Evolutionary conservation across 2,797 vertebrate genomes (phyloP).

Genomic region (Adrianichthys oophorus): DNA sequence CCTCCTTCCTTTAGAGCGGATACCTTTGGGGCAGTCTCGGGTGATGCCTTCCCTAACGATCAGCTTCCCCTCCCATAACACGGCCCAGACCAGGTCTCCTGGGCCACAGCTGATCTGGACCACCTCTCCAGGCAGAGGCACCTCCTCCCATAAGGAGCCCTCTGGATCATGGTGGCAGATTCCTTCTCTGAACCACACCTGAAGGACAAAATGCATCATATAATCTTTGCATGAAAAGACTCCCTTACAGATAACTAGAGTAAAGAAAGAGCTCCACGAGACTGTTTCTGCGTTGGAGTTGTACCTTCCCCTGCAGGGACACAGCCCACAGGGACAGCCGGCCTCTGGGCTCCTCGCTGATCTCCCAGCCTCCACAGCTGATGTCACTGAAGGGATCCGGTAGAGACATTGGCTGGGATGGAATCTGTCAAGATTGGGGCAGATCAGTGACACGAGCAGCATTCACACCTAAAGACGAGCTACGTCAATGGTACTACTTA

Average conservation of each 20-base stretch:
- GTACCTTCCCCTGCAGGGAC: constrained; percentile 93
- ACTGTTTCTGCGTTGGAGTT: neutral
- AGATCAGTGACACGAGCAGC: neutral
- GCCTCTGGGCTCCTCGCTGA: constrained; percentile 89
- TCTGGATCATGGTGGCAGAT: constrained; percentile 90
- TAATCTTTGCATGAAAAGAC: neutral
- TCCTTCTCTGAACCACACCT: constrained; percentile 94
- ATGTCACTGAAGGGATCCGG: constrained; percentile 96
- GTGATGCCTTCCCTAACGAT: constrained; percentile 91
- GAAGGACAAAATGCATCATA: constrained; percentile 3
- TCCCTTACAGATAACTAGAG: too few species aligned
- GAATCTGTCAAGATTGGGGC: constrained; percentile 77
- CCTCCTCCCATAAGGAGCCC: constrained; percentile 86
- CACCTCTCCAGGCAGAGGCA: constrained; percentile 87
- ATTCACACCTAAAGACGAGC: constrained; percentile 3
- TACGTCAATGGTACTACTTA: constrained; percentile 33
- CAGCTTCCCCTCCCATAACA: constrained; percentile 95
- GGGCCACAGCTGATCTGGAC: constrained; percentile 97
- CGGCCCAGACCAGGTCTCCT: constrained; percentile 91
- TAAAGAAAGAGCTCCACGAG: too few species aligned
- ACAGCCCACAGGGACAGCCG: constrained; percentile 91
- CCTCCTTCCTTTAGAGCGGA: neutral
- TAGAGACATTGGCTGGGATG: constrained; percentile 76
- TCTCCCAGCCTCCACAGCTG: constrained; percentile 92
- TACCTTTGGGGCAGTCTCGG: constrained; percentile 90